phyloP scores from a whole-genome alignment of 2,888 invertebrate genomes.

The Papilio gigon region DNA sequence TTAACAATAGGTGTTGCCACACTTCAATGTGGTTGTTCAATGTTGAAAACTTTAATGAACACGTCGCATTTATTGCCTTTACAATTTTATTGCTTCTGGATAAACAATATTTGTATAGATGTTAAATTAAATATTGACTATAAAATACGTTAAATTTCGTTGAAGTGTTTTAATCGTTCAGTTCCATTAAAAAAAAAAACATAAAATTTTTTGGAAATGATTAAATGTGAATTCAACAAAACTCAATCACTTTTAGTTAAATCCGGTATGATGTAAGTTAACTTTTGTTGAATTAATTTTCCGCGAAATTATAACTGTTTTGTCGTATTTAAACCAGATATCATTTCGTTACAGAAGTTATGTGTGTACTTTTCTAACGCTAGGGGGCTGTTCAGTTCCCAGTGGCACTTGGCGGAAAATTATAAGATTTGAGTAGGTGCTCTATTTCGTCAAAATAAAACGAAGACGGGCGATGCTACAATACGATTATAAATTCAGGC shows the following conservation, averaged over 20 bases:
- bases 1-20: too few species aligned
- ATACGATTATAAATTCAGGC: neutral
- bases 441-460: too few species aligned
- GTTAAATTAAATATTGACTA: neutral
- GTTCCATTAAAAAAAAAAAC: too few species aligned
- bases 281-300: neutral
- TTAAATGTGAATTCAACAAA: constrained; percentile 17
- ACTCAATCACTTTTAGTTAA: constrained; percentile 23
- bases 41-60: constrained; percentile 11
- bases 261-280: constrained; percentile 9
- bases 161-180: too few species aligned
- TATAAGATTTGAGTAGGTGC: too few species aligned
- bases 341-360: neutral
- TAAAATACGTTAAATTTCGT: neutral
- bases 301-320: constrained; percentile 2
- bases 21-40: too few species aligned
- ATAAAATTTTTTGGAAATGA: neutral
- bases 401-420: too few species aligned
- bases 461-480: too few species aligned
- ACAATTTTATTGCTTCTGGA: constrained; percentile 6
- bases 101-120: neutral
- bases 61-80: constrained; percentile 7
- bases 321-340: neutral
- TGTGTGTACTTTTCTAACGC: neutral
- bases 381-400: neutral